Percentiles rank a stretch among this genome's conserved stretches.
Evolutionary conservation across 1,140 invertebrate species (phyloP).

Genomic region (Trissolcus basalis): DNA sequence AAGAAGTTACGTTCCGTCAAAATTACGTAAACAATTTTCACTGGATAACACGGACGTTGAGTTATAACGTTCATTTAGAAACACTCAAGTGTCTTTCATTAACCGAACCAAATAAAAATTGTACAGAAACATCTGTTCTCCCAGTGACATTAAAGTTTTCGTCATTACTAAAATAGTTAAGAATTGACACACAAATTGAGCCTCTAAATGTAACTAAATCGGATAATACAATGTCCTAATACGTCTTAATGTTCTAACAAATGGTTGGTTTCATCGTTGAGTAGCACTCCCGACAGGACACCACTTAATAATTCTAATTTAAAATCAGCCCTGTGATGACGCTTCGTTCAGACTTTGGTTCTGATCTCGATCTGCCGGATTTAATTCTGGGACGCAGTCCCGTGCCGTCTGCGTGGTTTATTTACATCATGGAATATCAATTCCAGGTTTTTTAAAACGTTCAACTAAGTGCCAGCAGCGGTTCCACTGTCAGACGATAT

Average conservation of each 20-base stretch:
- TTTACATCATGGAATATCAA: slow-evolving; percentile 52
- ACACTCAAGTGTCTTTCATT: too few species aligned
- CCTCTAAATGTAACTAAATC: slow-evolving; percentile 57
- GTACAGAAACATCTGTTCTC: background rate
- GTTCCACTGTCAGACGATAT: slow-evolving; percentile 78
- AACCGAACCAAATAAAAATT: too few species aligned
- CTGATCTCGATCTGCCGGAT: slow-evolving; percentile 71
- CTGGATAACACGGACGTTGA: too few species aligned
- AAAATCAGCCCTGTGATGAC: slow-evolving; percentile 54
- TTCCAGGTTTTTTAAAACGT: slow-evolving; percentile 37
- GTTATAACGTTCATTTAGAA: too few species aligned
- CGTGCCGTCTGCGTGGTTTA: slow-evolving; percentile 57
- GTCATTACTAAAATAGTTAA: slow-evolving; percentile 47
- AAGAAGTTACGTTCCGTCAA: too few species aligned
- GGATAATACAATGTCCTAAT: slow-evolving; percentile 52
- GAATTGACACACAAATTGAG: slow-evolving; percentile 53
- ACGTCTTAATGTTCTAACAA: slow-evolving; percentile 37
- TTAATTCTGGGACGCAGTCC: slow-evolving; percentile 63
- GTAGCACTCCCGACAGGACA: slow-evolving; percentile 22
- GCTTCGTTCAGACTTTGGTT: slow-evolving; percentile 70
- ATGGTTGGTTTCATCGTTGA: slow-evolving; percentile 28
- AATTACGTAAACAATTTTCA: too few species aligned
- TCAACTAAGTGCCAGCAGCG: slow-evolving; percentile 83
- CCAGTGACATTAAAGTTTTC: background rate
- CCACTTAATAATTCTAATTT: slow-evolving; percentile 30